phyloP scores from a whole-genome alignment of 2,888 invertebrate genomes.

The Acrobasis consociella region DNA sequence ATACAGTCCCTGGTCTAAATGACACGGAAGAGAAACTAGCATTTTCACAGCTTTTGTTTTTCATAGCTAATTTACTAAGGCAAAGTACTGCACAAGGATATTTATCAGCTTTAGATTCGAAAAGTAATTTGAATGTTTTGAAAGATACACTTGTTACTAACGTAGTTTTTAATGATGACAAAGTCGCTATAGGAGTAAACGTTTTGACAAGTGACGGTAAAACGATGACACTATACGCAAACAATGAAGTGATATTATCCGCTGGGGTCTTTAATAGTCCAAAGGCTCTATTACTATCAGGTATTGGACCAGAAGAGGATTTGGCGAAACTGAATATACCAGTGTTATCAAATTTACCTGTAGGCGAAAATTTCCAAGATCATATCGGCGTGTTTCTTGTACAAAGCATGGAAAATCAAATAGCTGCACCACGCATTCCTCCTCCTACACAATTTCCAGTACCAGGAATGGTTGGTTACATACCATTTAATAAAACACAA shows the following conservation, averaged over 20 bases:
- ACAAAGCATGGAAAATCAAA: constrained; percentile 37
- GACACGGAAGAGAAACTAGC: constrained; percentile 45
- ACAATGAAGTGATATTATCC: constrained; percentile 70
- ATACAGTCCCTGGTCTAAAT: constrained; percentile 7
- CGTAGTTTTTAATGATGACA: constrained; percentile 71
- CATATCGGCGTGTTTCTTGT: constrained; percentile 52
- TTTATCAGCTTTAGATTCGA: constrained; percentile 45
- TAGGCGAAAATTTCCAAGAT: constrained; percentile 71
- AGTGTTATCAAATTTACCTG: constrained; percentile 59
- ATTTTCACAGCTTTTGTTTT: constrained; percentile 65
- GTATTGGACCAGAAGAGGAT: constrained; percentile 66
- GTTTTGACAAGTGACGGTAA: constrained; percentile 44
- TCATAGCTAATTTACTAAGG: constrained; percentile 62
- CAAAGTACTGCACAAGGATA: constrained; percentile 77
- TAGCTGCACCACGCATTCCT: constrained; percentile 48
- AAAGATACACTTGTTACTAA: constrained; percentile 72
- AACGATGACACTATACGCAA: constrained; percentile 43
- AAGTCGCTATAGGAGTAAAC: constrained; percentile 67
- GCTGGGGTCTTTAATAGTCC: constrained; percentile 73
- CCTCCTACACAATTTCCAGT: constrained; percentile 45
- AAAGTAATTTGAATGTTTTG: constrained; percentile 53
- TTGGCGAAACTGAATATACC: constrained; percentile 51
- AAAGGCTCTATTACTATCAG: constrained; percentile 72
- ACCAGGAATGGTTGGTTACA: constrained; percentile 41
- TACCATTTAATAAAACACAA: constrained; percentile 83